Conservation (phyloP, 2,888 invertebrate genomes). For the Platyscelio sp. region DNA sequence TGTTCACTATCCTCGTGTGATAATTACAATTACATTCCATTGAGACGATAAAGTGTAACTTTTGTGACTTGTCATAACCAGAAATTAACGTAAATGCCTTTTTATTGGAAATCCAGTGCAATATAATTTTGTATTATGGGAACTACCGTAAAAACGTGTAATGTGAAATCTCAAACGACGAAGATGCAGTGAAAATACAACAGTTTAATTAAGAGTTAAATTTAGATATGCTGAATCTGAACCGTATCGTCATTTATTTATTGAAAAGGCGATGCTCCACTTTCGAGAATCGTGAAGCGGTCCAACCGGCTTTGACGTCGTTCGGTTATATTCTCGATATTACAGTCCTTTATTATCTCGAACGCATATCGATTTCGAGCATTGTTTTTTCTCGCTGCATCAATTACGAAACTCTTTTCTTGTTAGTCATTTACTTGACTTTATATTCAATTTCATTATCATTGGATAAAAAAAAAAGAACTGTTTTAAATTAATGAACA, state of each 20-base stretch:
- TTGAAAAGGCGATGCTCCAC: slow-evolving; percentile 65
- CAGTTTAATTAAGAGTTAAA: slow-evolving; percentile 2
- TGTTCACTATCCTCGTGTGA: too few species aligned
- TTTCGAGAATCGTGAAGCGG: slow-evolving; percentile 61
- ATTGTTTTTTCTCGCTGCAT: slow-evolving; percentile 16
- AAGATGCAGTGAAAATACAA: slow-evolving; percentile 22
- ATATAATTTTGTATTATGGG: too few species aligned
- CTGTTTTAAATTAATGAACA: too few species aligned
- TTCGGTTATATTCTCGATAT: slow-evolving; percentile 29
- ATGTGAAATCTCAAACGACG: slow-evolving; percentile 27
- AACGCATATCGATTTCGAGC: slow-evolving; percentile 8
- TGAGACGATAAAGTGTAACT: too few species aligned
- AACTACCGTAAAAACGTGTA: slow-evolving; percentile 8
- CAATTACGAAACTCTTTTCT: slow-evolving; percentile 26
- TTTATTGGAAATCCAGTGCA: too few species aligned
- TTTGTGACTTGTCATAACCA: too few species aligned
- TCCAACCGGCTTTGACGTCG: slow-evolving; percentile 43
- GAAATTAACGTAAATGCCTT: too few species aligned
- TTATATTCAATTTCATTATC: too few species aligned
- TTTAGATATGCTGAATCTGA: slow-evolving; percentile 52
- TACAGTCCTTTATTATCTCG: slow-evolving; percentile 35
- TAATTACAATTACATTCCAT: too few species aligned
- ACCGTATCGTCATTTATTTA: slow-evolving; percentile 52
- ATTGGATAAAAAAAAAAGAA: too few species aligned
- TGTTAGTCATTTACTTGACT: too few species aligned